phyloP scores from a whole-genome alignment of 2,797 vertebrate species.

The Eospalax fontanierii region DNA sequence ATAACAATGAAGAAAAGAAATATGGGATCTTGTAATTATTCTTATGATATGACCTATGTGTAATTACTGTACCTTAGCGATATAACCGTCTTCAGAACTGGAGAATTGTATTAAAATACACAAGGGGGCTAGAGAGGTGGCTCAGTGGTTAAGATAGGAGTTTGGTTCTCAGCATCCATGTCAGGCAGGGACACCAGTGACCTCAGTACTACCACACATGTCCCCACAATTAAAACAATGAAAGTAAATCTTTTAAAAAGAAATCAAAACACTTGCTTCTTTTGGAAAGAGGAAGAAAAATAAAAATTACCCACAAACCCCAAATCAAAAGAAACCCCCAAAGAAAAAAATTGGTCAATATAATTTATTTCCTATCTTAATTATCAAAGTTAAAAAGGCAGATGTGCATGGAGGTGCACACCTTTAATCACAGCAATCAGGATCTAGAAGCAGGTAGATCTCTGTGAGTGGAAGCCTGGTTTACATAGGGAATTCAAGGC shows the following conservation, averaged over 20 bases:
- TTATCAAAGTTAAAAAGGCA: background rate
- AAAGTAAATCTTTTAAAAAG: no score
- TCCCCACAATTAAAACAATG: no score
- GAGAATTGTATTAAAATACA: constrained; percentile 59
- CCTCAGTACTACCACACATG: no score
- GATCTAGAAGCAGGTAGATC: no score
- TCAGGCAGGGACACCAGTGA: no score
- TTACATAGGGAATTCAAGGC: no score
- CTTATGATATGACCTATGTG: no score
- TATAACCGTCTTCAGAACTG: constrained; percentile 29
- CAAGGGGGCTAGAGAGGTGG: no score
- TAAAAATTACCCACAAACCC: background rate
- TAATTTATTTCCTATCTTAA: constrained; percentile 55
- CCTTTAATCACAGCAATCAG: no score
- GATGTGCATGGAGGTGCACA: background rate
- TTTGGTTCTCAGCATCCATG: no score
- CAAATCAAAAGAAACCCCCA: background rate
- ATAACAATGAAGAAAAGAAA: constrained; percentile 55
- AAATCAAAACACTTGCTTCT: constrained; percentile 39
- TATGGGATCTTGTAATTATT: background rate
- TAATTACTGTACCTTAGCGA: background rate
- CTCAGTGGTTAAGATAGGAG: no score
- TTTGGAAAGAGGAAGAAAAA: background rate
- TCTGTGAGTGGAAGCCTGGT: no score
- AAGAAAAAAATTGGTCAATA: background rate